Evolutionary conservation across 2,888 invertebrate genomes (phyloP).

Genomic region (Creontiades dilutus): DNA sequence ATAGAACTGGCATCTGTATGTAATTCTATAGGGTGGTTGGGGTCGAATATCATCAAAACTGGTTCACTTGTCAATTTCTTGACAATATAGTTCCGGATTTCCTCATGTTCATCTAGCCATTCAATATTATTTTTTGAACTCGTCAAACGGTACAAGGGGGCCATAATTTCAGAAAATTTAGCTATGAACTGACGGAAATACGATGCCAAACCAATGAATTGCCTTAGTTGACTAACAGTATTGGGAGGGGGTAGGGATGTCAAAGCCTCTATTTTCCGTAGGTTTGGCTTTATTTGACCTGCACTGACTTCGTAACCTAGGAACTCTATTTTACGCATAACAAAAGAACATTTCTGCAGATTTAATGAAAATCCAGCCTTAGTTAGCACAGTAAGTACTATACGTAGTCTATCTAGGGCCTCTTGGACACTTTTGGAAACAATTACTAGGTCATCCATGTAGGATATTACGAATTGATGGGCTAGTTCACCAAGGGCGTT

Average conservation of each 20-base stretch:
- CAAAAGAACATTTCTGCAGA: constrained; percentile 38
- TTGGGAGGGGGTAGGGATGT: constrained; percentile 18
- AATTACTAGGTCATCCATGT: constrained; percentile 74
- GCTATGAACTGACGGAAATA: constrained; percentile 45
- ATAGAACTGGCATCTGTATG: constrained; percentile 39
- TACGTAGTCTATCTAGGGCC: constrained; percentile 76
- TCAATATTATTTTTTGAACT: constrained; percentile 67
- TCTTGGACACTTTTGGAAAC: constrained; percentile 74
- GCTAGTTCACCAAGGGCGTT: constrained; percentile 77
- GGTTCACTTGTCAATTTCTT: background rate
- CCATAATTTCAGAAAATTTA: constrained; percentile 52
- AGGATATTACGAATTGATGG: constrained; percentile 74
- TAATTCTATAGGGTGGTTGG: constrained; percentile 2
- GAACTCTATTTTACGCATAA: constrained; percentile 49
- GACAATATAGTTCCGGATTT: background rate
- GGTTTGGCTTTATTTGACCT: constrained; percentile 20
- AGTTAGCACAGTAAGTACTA: constrained; percentile 74
- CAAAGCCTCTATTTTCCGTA: constrained; percentile 7
- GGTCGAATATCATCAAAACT: constrained; percentile 30
- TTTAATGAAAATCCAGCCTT: constrained; percentile 69
- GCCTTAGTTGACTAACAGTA: background rate
- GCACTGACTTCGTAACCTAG: constrained; percentile 49
- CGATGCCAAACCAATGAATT: constrained; percentile 21
- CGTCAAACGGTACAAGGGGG: background rate
- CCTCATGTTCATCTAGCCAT: constrained; percentile 4